Percentiles rank a stretch among this genome's conserved stretches.
phyloP scores from a whole-genome alignment of 2,888 invertebrate genomes.

The Trissolcus japonicus region DNA sequence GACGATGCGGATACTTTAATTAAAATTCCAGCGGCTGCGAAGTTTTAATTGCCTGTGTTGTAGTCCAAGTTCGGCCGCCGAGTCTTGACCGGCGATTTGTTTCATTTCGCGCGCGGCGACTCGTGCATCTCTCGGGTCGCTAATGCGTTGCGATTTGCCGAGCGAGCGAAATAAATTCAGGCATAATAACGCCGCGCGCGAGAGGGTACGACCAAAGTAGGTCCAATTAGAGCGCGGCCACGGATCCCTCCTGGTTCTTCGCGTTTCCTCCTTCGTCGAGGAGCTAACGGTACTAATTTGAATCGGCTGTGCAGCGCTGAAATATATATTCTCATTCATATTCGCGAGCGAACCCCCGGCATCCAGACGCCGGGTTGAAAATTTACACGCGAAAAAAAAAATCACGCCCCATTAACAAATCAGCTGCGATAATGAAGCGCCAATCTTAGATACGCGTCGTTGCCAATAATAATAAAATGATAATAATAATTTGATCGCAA shows the following conservation, averaged over 20 bases:
- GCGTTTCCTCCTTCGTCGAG: slow-evolving; percentile 9
- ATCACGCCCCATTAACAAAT: too few species aligned
- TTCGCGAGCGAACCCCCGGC: slow-evolving; percentile 2
- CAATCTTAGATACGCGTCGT: too few species aligned
- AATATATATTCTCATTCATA: slow-evolving; percentile 33
- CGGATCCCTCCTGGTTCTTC: slow-evolving; percentile 16
- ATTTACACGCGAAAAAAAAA: too few species aligned
- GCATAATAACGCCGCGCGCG: slow-evolving; percentile 22
- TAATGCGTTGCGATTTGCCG: slow-evolving; percentile 17
- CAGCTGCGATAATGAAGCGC: too few species aligned
- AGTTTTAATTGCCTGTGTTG: slow-evolving; percentile 22
- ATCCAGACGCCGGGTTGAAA: too few species aligned
- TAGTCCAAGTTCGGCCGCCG: too few species aligned
- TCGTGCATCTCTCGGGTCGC: not conserved
- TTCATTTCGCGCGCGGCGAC: slow-evolving; percentile 1
- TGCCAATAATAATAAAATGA: too few species aligned
- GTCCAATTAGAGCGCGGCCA: slow-evolving; percentile 33
- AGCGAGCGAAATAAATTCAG: slow-evolving; percentile 25
- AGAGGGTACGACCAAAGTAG: slow-evolving; percentile 18
- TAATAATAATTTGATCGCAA: too few species aligned
- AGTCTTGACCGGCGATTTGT: slow-evolving; percentile 2
- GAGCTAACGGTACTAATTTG: slow-evolving; percentile 36
- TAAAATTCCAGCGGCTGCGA: slow-evolving; percentile 44
- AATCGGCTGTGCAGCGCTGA: slow-evolving; percentile 20
- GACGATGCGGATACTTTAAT: slow-evolving; percentile 42